Base-by-base conservation (phyloP, 2,888 invertebrate species). In the Thelaira solivaga region DNA sequence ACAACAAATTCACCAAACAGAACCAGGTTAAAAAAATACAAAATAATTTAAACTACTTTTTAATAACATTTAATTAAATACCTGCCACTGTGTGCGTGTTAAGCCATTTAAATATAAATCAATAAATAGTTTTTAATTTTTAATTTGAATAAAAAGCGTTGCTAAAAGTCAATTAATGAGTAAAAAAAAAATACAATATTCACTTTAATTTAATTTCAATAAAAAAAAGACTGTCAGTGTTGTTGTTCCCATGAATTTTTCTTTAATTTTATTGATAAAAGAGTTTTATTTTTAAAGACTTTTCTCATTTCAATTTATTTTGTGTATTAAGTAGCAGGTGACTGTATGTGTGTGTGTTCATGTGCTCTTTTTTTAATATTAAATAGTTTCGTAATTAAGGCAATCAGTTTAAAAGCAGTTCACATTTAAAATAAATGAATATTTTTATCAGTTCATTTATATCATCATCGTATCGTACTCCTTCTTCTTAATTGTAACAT, bases 21-120 rank as follows among this genome's bases (percentile, higher is more conserved):
- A 62, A 31, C 41, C 26, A 77, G 76, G 76, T 77, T 72, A 8
- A 67, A 43, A 0, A 47, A 36, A n/a, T 43, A n/a, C n/a, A n/a
- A n/a, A n/a, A n/a, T n/a, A n/a, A n/a, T n/a, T n/a, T n/a, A n/a
- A n/a, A n/a, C n/a, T n/a, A n/a, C n/a, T n/a, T n/a, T n/a, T n/a
- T n/a, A n/a, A n/a, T n/a, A n/a, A n/a, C n/a, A n/a, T 41, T 43
- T 7, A 39, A 18, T 41, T 11, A 11, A 11, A 57, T 26, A 13
- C 5, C 2, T 2, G 16, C 4, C n/a, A 20, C 4, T 3, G 8
- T 4, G 10, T 41, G 4, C 22, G 22, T 22, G 11, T 11, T 5
- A 43, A 0, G 10, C 5, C 2, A 1, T 22, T n/a, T n/a, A 4
- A 13, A 24, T 24, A 1, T 20, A 16, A 47, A 24, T 47, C 61